Base-by-base conservation (phyloP, 2,797 vertebrate genomes). In the Poecilia gillii region DNA sequence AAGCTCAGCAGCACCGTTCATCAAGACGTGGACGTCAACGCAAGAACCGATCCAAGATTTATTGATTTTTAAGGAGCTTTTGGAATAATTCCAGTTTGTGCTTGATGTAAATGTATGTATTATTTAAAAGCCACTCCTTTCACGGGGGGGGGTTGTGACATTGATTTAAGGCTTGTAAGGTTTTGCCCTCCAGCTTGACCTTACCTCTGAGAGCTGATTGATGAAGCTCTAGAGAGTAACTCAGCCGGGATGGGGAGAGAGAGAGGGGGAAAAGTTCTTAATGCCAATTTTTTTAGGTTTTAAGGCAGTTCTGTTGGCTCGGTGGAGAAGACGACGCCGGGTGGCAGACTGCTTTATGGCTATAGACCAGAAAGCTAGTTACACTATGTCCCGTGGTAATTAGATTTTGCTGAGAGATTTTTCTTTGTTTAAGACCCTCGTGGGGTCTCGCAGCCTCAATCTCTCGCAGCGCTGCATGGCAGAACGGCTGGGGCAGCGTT, bases 331-430 rank as follows among this genome's bases (percentile, higher is more conserved):
- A 81, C 51, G 57, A 86, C 53, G 11, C 73, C 73, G 41, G 77
- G 55, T 66, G 78, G 64, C 64, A 55, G 79, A 83, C 77, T 18
- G 11, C 84, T 88, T 91, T 80, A 86, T 82, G 33, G 59, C 23
- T 73, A 3, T 47, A 49, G 64, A 80, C 79, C 53, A 72, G 76
- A 81, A 80, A 84, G 72, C 31, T 53, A 49, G 71, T 81, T 81
- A 64, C 45, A 25, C 68, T 46, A 6, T 76, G 73, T 72, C 80
- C 68, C 25, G 0, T 74, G 78, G 76, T 85, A 82, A 86, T 93
- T 88, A 70, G 57, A 80, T 91, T 88, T 87, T 78, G 79, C 82
- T 84, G 84, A 88, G 72, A 81, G 77, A 72, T 90, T 86, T 85
- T 76, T 88, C 85, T 64, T 78, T 84, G 55, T 85, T 84, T 87